Evolutionary conservation across 2,888 invertebrate genomes (phyloP), one percentile per base, ranked within the genome.

Genomic region (Drosophila nigricruria): DNA sequence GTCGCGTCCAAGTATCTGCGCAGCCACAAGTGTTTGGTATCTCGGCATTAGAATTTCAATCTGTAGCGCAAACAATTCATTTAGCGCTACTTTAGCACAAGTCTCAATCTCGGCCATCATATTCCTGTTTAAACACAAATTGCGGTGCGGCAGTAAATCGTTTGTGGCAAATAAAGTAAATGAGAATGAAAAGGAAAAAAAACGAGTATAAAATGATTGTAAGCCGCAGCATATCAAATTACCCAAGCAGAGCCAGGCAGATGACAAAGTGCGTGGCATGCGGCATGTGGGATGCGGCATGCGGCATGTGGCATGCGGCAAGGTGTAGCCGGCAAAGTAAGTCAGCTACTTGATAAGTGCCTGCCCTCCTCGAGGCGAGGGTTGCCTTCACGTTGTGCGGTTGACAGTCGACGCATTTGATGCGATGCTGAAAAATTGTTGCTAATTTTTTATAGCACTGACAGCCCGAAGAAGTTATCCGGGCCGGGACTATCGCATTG

Each of bases 191-290:
- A 43, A 20, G 16, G 16, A 36, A 25, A 38, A 25, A 34, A n/a
- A 47, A 27, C 69, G 50, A 52, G 34, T 32, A 34, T 34, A 30
- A 30, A 49, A 49, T 32, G 52, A 70, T 23, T 53, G 53, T 89
- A 89, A 89, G 82, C 82, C 86, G 80, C 80, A 77, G 86, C 88
- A 85, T 89, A 85, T 85, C 89, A 89, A 85, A 88, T 85, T 85
- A 85, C 84, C 50, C 63, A 54, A 64, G 52, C 61, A 63, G 54
- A 53, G 57, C 43, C 52, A 53, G 61, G 60, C 68, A 38, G 69
- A 89, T 89, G 84, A 85, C 84, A 85, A 85, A 85, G 82, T 89
- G 89, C 61, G 85, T 65, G 72, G 63, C 62, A 62, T 58, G 58
- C 62, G 72, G 63, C 62, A 45, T 56, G 57, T 60, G 45, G 71